phyloP scores from a whole-genome alignment of 2,888 invertebrate species.

The Dryomyza anilis region DNA sequence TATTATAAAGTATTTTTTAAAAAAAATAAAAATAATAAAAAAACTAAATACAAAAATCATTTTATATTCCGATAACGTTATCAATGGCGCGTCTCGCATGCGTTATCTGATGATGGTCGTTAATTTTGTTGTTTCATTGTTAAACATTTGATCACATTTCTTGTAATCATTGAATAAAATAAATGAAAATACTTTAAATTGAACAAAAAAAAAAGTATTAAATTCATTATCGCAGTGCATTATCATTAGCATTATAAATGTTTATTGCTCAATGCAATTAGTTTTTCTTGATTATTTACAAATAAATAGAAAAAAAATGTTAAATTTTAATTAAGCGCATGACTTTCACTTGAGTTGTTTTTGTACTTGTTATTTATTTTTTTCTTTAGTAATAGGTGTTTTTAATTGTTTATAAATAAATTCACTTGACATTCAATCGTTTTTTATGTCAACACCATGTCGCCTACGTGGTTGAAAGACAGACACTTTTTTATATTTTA shows the following conservation, averaged over 20 bases:
- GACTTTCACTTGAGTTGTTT: constrained; percentile 6
- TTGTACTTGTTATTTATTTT: neutral
- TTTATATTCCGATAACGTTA: too few species aligned
- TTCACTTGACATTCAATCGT: constrained; percentile 23
- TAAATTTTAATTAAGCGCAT: too few species aligned
- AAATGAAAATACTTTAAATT: neutral
- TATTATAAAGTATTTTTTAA: too few species aligned
- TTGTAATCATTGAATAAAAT: too few species aligned
- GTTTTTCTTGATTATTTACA: neutral
- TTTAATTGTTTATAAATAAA: constrained; percentile 14
- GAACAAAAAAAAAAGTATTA: neutral
- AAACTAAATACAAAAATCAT: too few species aligned
- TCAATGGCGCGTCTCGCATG: too few species aligned
- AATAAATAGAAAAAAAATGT: too few species aligned
- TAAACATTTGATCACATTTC: too few species aligned
- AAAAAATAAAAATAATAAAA: too few species aligned
- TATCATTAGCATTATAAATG: neutral
- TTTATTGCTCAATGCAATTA: neutral
- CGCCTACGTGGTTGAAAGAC: neutral
- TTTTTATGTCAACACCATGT: constrained; percentile 15
- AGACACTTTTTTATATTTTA: neutral
- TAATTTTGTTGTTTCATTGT: too few species aligned
- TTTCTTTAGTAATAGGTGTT: neutral
- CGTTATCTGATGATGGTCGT: too few species aligned
- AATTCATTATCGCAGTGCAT: neutral